Evolutionary conservation across 2,113 vertebrate genomes (phyloP).

Genomic region (Crotalus horridus): DNA sequence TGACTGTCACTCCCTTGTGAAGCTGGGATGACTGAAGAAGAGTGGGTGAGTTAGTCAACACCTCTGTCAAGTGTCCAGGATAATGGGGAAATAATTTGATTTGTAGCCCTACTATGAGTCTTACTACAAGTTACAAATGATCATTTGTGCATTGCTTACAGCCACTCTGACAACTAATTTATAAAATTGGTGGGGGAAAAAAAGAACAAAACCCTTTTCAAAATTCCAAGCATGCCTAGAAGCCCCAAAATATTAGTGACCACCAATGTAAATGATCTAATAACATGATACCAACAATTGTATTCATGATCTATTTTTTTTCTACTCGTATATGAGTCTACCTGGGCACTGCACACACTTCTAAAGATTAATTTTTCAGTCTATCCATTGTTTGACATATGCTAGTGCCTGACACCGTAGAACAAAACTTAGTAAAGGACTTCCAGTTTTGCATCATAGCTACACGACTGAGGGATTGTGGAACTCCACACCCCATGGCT

Average conservation of each 20-base stretch:
- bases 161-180: neutral
- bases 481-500: no score
- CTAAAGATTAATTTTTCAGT: neutral
- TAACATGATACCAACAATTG: neutral
- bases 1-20: neutral
- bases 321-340: neutral
- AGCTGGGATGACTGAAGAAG: neutral
- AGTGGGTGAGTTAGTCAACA: neutral
- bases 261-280: neutral
- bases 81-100: neutral
- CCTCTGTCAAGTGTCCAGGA: neutral
- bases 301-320: neutral
- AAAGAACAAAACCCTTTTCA: neutral
- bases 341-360: neutral
- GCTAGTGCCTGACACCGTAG: neutral
- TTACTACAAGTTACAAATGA: neutral
- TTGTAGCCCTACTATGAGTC: neutral
- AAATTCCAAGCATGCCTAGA: neutral
- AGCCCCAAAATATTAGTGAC: neutral
- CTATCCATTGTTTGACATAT: neutral
- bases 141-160: neutral
- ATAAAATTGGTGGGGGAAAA: neutral
- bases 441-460: no score
- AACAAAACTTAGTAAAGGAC: neutral
- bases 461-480: no score